Base-by-base conservation (phyloP, 2,113 vertebrate genomes). In the Python bivittatus region DNA sequence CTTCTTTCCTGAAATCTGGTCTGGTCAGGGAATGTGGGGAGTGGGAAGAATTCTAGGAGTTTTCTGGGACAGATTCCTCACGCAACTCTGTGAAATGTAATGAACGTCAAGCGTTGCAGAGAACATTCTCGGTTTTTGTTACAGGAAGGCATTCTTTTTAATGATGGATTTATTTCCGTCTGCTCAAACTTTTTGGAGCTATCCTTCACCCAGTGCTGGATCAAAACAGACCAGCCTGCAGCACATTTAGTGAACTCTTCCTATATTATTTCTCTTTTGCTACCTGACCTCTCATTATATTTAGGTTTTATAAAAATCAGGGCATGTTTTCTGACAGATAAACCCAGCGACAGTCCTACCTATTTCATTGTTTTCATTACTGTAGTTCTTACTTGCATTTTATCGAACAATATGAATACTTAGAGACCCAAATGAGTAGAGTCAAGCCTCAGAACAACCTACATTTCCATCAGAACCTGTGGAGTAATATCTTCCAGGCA, bases 351-450 rank as follows among this genome's bases (percentile, higher is more conserved):
- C 94, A 95, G 60, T 93, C 94, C 93, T 95, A 94, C 92, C 92
- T 92, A 95, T 97, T 94, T 95, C 95, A 94, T 94, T 95, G 96
- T 95, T 95, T 95, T 96, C 96, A 94, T 97, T 96, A n/a, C n/a
- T n/a, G n/a, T n/a, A 94, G 94, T 95, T 93, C 93, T 89, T 93
- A 95, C 94, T 94, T 96, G 97, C 92, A 48, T 91, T 94, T 53
- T 27, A 86, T 93, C 92, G 91, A 38, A 42, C 87, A 10, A 20
- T 27, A 79, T 54, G 86, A 72, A 52, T 15, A 42, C 56, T 89
- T 64, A 86, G 79, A 61, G 93, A 93, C 33, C 48, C 44, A 88
- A 90, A 93, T 86, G 90, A 88, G 88, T 17, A 15, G 56, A 83
- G 91, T 22, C 23, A 44, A 38, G 1, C 0, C 52, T 48, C n/a